Conservation (phyloP, 2,797 vertebrate species). For the Aldrovandia affinis region DNA sequence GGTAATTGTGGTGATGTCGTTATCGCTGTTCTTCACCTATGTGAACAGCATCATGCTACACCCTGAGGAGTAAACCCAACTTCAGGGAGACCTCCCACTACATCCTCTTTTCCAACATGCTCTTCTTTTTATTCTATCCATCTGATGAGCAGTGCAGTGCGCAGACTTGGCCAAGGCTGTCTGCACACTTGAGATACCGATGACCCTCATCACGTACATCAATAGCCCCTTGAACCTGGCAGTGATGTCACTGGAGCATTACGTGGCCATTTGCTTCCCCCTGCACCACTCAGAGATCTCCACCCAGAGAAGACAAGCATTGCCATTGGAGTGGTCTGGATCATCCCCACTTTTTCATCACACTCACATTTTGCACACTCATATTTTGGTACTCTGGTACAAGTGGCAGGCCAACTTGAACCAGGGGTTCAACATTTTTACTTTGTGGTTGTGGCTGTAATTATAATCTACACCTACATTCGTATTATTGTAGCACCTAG, state of each 20-base stretch:
- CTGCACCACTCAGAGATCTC: conserved; percentile 59
- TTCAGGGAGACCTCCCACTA: conserved; percentile 61
- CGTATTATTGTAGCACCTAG: conserved; percentile 49
- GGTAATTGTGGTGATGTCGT: conserved; percentile 31
- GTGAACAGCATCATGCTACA: conserved; percentile 56
- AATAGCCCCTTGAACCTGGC: conserved; percentile 63
- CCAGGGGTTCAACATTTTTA: conserved; percentile 26
- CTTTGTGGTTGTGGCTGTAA: conserved; percentile 36
- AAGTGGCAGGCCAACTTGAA: conserved; percentile 1
- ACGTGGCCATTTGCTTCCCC: conserved; percentile 65
- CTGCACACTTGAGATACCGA: conserved; percentile 45
- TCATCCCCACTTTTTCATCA: not conserved
- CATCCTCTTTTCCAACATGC: conserved; percentile 56
- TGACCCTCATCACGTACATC: conserved; percentile 6
- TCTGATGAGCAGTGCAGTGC: conserved; percentile 33
- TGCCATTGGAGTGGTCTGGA: conserved; percentile 52
- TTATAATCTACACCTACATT: conserved; percentile 37
- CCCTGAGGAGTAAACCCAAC: conserved; percentile 52
- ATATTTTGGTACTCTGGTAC: not conserved
- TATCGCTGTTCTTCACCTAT: conserved; percentile 47
- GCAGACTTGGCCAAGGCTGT: conserved; percentile 35
- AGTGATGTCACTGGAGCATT: conserved; percentile 71
- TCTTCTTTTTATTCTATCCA: conserved; percentile 55
- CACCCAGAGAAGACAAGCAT: conserved; percentile 53
- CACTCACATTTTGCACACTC: conserved; percentile 35